phyloP scores from a whole-genome alignment of 2,797 vertebrate species.

The Tarsius wallacei region DNA sequence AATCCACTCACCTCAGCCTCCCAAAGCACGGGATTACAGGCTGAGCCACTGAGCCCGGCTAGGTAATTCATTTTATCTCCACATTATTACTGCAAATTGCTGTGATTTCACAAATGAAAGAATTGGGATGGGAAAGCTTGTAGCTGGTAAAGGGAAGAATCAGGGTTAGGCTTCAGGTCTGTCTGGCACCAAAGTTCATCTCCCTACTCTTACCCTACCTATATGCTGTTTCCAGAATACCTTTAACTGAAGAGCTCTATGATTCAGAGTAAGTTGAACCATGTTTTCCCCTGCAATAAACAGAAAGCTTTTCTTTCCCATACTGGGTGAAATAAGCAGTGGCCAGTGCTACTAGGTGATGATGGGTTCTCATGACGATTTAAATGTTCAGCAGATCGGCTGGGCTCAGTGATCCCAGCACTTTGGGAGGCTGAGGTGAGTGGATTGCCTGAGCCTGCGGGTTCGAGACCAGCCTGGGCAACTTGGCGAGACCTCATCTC shows the following conservation, averaged over 20 bases:
- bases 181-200: constrained; percentile 6
- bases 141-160: neutral
- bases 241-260: neutral
- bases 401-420: too few species aligned
- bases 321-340: neutral
- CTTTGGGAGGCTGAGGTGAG: too few species aligned
- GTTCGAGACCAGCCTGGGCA: too few species aligned
- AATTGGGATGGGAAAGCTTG: neutral
- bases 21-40: too few species aligned
- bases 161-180: neutral
- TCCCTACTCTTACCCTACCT: neutral
- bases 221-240: neutral
- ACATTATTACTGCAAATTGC: neutral
- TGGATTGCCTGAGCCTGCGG: too few species aligned
- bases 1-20: too few species aligned
- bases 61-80: neutral
- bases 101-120: constrained; percentile 36
- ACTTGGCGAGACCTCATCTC: too few species aligned
- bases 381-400: neutral
- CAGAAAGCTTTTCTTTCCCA: constrained; percentile 6
- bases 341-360: neutral
- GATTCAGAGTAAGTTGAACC: neutral
- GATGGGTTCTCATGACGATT: neutral
- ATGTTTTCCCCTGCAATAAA: constrained; percentile 5
- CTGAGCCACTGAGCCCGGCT: too few species aligned